Evolutionary conservation across 2,888 invertebrate species (phyloP), one percentile per base, ranked within the genome.

Genomic region (Drosophila rubida): DNA sequence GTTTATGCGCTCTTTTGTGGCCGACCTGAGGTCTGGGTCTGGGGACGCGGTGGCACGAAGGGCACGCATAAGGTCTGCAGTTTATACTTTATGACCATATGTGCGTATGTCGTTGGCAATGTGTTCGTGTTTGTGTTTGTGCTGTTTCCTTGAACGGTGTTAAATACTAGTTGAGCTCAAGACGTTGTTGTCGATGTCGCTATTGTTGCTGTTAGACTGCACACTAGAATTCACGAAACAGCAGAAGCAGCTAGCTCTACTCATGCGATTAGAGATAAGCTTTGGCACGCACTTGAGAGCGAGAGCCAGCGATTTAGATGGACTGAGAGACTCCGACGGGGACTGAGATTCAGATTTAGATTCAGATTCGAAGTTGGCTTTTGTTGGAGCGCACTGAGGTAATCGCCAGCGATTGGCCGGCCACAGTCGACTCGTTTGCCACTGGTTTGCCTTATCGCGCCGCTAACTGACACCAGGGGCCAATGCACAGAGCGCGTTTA

Each of bases 401-500:
- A 41, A 37, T 51, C 54, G 39, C 22, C 19, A 45, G 9, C 32
- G 65, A 63, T 60, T 65, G 53, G 53, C 37, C 55, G 25, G 19
- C 42, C 16, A 39, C 9, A 32, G 55, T 30, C 66, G 67, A 67
- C 63, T 73, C 58, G 71, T 70, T 76, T 63, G 65, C 66, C 64
- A 87, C 73, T 83, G 74, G 89, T 86, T 88, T 75, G 82, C 89
- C 87, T 88, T 87, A 88, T 87, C 86, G 75, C 81, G 48, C 61
- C 37, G 54, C 71, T 65, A 53, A 75, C 64, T 78, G 71, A 66
- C 73, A 75, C 55, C 65, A 63, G 80, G 72, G 78, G 71, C 71
- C 72, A 75, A 55, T 71, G 65, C 78, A 73, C 69, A 80, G 73
- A 59, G 69, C 78, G 62, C 64, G 54, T 44, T 61, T 49, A 65